These are phyloP conservation scores for Schlechtendalia chinensis DNA, from an alignment of 1,140 invertebrate genomes.

Conservation along the genomic window DNA sequence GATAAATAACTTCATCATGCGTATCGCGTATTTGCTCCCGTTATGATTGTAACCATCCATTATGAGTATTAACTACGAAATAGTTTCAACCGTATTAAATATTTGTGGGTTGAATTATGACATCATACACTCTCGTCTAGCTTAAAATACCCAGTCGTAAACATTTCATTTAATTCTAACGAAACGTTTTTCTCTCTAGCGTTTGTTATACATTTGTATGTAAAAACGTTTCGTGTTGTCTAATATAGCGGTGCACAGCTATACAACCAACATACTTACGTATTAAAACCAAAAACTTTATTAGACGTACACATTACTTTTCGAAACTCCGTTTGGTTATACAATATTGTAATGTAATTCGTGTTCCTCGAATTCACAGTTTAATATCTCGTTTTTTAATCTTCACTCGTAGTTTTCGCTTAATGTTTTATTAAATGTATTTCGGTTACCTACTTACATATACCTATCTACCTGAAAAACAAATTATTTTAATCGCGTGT, in stretches of 20 bases:
- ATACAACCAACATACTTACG: not conserved
- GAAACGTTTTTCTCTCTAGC: not conserved
- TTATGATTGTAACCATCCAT: too few species aligned
- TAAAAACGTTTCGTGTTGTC: constrained; percentile 5
- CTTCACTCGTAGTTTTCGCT: constrained; percentile 22
- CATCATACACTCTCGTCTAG: too few species aligned
- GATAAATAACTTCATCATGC: too few species aligned
- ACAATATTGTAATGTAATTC: constrained; percentile 19
- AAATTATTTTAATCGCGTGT: constrained; percentile 34
- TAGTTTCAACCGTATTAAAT: too few species aligned
- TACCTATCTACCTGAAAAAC: constrained; percentile 24
- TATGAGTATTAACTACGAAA: too few species aligned
- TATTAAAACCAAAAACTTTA: constrained; percentile 21
- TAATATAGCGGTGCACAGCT: too few species aligned
- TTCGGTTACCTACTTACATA: not conserved
- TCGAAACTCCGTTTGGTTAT: not conserved
- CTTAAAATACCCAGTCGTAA: too few species aligned
- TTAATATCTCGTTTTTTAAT: constrained; percentile 35
- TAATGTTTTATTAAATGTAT: constrained; percentile 21
- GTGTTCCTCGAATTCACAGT: constrained; percentile 15
- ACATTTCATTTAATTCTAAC: not conserved
- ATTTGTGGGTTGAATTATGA: too few species aligned
- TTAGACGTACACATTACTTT: constrained; percentile 6
- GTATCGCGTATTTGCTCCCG: too few species aligned
- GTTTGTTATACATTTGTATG: not conserved